phyloP scores from a whole-genome alignment of 2,797 vertebrate species.

The Euthynnus affinis region DNA sequence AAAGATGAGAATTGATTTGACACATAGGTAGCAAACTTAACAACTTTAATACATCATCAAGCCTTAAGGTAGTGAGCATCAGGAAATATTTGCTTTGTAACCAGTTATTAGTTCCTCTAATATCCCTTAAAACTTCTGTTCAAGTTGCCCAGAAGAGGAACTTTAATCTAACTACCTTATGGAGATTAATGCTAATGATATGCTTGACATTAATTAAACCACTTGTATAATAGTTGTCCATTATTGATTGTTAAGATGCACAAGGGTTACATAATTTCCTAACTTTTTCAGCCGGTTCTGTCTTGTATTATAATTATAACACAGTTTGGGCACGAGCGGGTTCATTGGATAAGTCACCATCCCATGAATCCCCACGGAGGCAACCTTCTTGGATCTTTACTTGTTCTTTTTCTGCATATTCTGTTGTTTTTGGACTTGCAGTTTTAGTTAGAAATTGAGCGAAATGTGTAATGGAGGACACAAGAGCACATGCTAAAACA shows the following conservation, averaged over 20 bases:
- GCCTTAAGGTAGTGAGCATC: not conserved
- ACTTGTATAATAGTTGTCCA: not conserved
- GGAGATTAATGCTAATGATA: no score
- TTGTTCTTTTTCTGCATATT: not conserved
- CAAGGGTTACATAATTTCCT: not conserved
- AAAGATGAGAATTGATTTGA: conserved; percentile 30
- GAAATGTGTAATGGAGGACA: conserved; percentile 2
- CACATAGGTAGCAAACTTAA: conserved; percentile 5
- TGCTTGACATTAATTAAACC: not conserved
- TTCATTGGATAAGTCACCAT: not conserved
- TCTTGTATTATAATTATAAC: not conserved
- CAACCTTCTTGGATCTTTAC: not conserved
- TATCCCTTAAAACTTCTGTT: not conserved
- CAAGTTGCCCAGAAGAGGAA: not conserved
- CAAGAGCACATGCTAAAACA: not conserved
- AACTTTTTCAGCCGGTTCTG: not conserved
- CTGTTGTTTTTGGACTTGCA: conserved; percentile 6
- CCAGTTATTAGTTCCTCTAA: not conserved
- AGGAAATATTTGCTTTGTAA: not conserved
- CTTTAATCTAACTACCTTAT: no score
- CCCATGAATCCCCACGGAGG: not conserved
- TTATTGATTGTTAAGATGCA: not conserved
- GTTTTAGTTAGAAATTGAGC: not conserved
- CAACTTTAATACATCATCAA: conserved; percentile 5
- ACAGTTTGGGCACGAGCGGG: not conserved